Evolutionary conservation across 1,140 invertebrate species (phyloP).

Genomic region (Nomia melanderi): DNA sequence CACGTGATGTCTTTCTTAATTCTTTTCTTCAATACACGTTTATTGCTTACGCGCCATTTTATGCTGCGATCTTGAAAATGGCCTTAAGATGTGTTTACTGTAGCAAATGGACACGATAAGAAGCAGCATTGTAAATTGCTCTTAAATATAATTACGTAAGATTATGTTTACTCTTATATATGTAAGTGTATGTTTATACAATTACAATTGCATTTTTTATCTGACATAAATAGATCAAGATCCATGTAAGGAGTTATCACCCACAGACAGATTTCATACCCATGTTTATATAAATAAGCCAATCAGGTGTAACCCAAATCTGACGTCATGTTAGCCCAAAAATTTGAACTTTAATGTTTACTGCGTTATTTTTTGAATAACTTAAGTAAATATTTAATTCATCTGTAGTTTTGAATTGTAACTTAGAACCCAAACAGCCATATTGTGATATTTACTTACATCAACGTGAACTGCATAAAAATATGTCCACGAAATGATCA

Average conservation of each 20-base stretch:
- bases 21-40: neutral
- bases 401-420: neutral
- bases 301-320: neutral
- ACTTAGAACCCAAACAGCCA: slow-evolving; percentile 9
- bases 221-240: neutral
- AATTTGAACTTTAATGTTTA: slow-evolving; percentile 20
- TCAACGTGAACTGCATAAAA: slow-evolving; percentile 7
- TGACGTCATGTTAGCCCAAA: slow-evolving; percentile 1
- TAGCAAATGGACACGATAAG: neutral
- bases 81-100: neutral
- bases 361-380: neutral
- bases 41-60: neutral
- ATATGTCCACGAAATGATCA: slow-evolving; percentile 1
- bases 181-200: neutral
- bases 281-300: slow-evolving; percentile 9
- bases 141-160: neutral
- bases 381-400: neutral
- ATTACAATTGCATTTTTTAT: slow-evolving; percentile 10
- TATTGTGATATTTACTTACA: slow-evolving; percentile 18
- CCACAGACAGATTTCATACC: neutral
- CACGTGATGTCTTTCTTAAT: neutral
- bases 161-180: neutral
- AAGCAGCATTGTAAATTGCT: neutral
- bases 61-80: slow-evolving; percentile 16
- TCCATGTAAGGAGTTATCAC: slow-evolving; percentile 15